Base-by-base conservation (phyloP, 2,888 invertebrate genomes). In the Isoperla grammatica region DNA sequence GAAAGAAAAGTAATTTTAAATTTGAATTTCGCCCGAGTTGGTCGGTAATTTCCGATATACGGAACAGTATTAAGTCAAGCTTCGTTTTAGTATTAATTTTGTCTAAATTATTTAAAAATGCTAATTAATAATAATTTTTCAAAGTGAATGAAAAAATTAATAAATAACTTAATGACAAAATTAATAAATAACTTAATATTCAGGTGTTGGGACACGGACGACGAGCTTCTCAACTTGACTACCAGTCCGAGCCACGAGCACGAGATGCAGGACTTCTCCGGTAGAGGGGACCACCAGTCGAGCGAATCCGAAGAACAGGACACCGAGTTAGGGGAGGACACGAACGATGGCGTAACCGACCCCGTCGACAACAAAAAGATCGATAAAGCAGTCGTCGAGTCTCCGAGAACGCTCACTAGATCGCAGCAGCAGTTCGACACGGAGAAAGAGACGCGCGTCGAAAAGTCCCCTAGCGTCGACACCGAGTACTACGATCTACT, bases 381-480 rank as follows among this genome's bases (percentile, higher is more conserved):
- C 19, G 43, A 20, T 9, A 17, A 43, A 11, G 43, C 43, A 2
- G 17, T 2, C 11, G 22, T 55, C 4, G 22, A 22, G 13, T 9
- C 15, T 17, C 40, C 19, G 11, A 20, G 39, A 11, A 39, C 48
- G 12, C 56, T 50, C 19, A 56, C 53, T 11, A 46, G 54, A 40
- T 48, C 43, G 45, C 62, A 57, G 12, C 49, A 48, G 46, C 45
- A 53, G 0, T 35, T 13, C 12, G 49, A 40, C 15, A 8, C 78
- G 42, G 86, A 86, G 69, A 83, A 87, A 68, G 82, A 87, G 55
- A 85, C 82, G 1, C 80, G 78, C n/a, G 79, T 81, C 0, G 83
- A 85, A 67, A 87, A 87, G 70, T 84, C 83, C 0, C 83, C 83
- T 13, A 80, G 78, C 61, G 65, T 62, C 11, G 54, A 60, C 13